Evolutionary conservation across 2,888 invertebrate genomes (phyloP).

Genomic region (Fragum sueziense): DNA sequence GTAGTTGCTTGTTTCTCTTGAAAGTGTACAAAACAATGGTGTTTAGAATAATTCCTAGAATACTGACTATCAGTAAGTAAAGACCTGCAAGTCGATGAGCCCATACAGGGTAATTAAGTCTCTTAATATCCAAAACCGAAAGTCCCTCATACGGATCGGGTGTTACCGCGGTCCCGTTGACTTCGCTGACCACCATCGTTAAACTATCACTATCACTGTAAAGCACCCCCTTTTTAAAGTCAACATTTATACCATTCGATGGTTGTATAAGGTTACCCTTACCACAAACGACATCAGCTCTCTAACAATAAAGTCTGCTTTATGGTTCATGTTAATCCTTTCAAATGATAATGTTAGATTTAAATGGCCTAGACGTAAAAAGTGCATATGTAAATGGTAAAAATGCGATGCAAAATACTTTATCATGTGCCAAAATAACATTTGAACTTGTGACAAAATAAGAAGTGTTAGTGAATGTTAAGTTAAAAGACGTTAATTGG

Average conservation of each 20-base stretch:
- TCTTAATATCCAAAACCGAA: conserved; percentile 12
- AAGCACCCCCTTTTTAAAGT: not conserved
- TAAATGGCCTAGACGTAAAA: too few species aligned
- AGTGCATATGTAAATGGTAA: too few species aligned
- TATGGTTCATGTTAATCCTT: too few species aligned
- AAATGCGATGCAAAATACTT: too few species aligned
- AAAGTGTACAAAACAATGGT: conserved; percentile 58
- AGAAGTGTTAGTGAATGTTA: not conserved
- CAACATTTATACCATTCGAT: not conserved
- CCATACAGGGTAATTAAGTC: conserved; percentile 30
- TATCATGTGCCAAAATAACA: too few species aligned
- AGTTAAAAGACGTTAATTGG: not conserved
- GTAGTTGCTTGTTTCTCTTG: conserved; percentile 62
- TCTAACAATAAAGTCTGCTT: too few species aligned
- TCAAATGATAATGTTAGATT: too few species aligned
- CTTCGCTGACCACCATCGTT: not conserved
- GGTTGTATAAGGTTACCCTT: not conserved
- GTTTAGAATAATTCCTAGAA: conserved; percentile 58
- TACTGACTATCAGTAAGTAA: conserved; percentile 21
- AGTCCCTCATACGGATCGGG: conserved; percentile 8
- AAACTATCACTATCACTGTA: not conserved
- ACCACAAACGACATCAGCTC: too few species aligned
- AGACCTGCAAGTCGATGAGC: conserved; percentile 30
- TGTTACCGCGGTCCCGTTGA: not conserved
- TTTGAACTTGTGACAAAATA: not conserved